Evolutionary conservation across 2,888 invertebrate genomes (phyloP).

Genomic region (Drosophila pegasa): DNA sequence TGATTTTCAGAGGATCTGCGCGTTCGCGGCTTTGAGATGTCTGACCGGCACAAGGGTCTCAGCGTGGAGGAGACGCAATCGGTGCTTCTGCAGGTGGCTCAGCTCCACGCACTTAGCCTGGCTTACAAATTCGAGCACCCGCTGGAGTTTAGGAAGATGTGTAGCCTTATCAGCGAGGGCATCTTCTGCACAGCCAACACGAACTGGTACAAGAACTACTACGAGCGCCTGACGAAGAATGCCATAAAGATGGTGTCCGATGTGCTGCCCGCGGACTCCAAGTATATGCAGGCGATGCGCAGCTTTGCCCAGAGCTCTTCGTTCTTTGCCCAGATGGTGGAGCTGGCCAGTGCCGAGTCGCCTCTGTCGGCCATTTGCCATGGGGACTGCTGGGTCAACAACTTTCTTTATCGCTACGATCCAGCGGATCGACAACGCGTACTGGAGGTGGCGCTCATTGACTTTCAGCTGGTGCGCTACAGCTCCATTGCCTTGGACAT

Average conservation of each 20-base stretch:
- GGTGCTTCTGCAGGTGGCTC: conserved; percentile 87
- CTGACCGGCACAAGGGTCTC: conserved; percentile 87
- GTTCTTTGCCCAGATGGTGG: conserved; percentile 89
- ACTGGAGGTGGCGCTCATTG: conserved; percentile 88
- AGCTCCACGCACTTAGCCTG: conserved; percentile 88
- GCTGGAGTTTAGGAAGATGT: conserved; percentile 86
- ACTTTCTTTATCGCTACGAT: conserved; percentile 88
- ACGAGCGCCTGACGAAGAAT: conserved; percentile 87
- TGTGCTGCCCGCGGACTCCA: conserved; percentile 82
- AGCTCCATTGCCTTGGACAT: conserved; percentile 90
- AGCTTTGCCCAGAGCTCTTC: conserved; percentile 88
- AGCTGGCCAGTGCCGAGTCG: conserved; percentile 87
- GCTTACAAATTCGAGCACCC: conserved; percentile 87
- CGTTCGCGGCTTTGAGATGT: conserved; percentile 87
- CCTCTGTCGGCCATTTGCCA: conserved; percentile 90
- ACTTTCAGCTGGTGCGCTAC: conserved; percentile 90
- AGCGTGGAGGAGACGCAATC: conserved; percentile 87
- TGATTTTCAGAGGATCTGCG: conserved; percentile 87
- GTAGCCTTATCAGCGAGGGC: conserved; percentile 85
- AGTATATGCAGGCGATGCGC: conserved; percentile 87
- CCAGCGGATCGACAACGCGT: conserved; percentile 84
- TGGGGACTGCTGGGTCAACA: conserved; percentile 92
- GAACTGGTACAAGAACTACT: conserved; percentile 89
- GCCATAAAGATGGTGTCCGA: conserved; percentile 88
- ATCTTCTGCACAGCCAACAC: conserved; percentile 88